Evolutionary conservation across 2,797 vertebrate genomes (phyloP), one percentile per base, ranked within the genome.

Genomic region (Eulemur albifrons): DNA sequence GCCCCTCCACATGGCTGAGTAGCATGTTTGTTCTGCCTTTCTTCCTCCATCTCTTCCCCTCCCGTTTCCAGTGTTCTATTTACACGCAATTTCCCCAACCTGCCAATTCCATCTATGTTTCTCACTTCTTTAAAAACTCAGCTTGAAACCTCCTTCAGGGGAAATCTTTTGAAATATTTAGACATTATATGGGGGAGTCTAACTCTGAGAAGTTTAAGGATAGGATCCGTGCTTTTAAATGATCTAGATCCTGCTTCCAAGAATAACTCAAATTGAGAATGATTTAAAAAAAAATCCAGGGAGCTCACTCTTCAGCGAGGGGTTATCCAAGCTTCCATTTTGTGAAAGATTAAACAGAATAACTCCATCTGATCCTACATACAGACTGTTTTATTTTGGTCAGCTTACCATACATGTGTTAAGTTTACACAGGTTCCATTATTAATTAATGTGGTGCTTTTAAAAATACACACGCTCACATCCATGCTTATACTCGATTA

Each of bases 81-180:
- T 32, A 48, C 5, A 63, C 3, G 17, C 1, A 40, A 20, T 91
- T 94, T 67, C 11, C 43, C 38, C 38, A 79, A 32, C 13, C 48
- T 63, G 18, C 2, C 30, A 35, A 57, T 45, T 82, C 45, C 30
- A 83, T 27, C n/a, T 54, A 6, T 72, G 38, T 61, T 84, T 67
- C 82, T 52, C 67, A 90, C 35, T 87, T 93, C 45, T 72, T 69
- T 89, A 70, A 70, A 90, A 96, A 38, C 52, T 77, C 48, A 90
- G 13, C 43, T 84, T 69, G 57, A 90, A 86, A 76, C 5, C 1
- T 84, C n/a, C 75, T 93, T 67, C 23, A n/a, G 17, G n/a, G 48
- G 25, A 95, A 90, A 63, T 5, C 38, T 95, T 61, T 10, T 88
- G 23, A 92, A 54, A 84, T 63, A 76, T 18, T 67, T 75, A 35